A percentile compares a stretch with the other conserved stretches of the same genome.
Evolutionary conservation across 2,797 vertebrate species (phyloP).

Genomic region (Orestias chungarensis): DNA sequence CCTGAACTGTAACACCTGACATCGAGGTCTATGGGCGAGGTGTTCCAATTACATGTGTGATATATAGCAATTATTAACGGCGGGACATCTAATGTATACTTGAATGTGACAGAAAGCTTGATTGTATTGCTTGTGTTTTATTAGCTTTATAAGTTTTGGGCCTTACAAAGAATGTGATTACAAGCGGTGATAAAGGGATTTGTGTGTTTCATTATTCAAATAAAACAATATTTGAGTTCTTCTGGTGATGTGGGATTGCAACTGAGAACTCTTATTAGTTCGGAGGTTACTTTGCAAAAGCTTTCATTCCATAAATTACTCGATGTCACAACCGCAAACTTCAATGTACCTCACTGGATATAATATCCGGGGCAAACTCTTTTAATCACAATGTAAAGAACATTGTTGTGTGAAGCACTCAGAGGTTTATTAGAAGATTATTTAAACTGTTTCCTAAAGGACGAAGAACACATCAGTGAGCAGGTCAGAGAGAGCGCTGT

Average conservation of each 20-base stretch:
- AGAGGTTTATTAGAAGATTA: background rate
- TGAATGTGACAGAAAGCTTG: background rate
- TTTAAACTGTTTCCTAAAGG: background rate
- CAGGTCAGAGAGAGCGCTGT: background rate
- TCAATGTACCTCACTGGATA: background rate
- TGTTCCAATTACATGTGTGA: background rate
- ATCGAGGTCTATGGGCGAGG: background rate
- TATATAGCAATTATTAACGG: background rate
- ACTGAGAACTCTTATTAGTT: background rate
- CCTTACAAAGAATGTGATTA: background rate
- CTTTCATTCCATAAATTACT: no score
- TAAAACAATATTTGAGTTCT: background rate
- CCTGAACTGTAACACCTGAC: background rate
- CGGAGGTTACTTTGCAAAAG: background rate
- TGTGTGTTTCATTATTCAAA: background rate
- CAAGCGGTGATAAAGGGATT: background rate
- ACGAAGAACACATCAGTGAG: background rate
- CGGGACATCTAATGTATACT: background rate
- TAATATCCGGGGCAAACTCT: background rate
- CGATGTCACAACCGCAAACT: background rate
- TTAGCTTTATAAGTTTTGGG: background rate
- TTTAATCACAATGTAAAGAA: background rate
- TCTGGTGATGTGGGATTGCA: background rate
- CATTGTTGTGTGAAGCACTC: background rate
- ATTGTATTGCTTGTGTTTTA: background rate